Base-by-base conservation (phyloP, 2,113 vertebrate genomes). In the Chlorocebus sabaeus region DNA sequence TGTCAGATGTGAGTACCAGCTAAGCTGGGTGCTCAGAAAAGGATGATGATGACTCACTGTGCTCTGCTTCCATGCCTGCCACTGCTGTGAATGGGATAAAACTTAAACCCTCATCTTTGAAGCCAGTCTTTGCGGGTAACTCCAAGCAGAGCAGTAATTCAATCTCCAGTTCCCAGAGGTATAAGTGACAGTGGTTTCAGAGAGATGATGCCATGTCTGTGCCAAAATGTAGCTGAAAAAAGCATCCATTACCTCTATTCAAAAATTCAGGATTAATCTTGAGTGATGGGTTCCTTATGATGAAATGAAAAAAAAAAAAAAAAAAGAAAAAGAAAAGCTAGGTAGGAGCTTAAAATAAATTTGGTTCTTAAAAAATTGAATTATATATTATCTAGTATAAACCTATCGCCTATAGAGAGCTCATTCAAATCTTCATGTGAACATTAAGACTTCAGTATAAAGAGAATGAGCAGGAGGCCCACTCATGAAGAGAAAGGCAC, bases 41-140 rank as follows among this genome's bases (percentile, higher is more conserved):
- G 67, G 85, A 38, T 70, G 50, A 93, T 48, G 73, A 68, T 93
- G 90, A 94, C n/a, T 97, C 86, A 73, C 10, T 45, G 30, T 11
- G 27, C n/a, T 83, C 72, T 52, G 45, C 50, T 17, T 84, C 79
- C 45, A 3, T 40, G 81, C 73, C 85, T 72, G 45, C 72, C 76
- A 45, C 90, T 89, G 67, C 93, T 96, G 35, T 73, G 88, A 97
- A 79, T 92, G 90, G 76, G 72, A 70, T 80, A 59, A 95, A 91
- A 93, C 67, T 59, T 95, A 93, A 97, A 73, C 75, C 92, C 48
- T 94, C 72, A 57, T 89, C 96, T 98, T 95, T 96, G 97, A 97
- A 93, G 81, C 67, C 30, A 23, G 35, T 83, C 84, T 93, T 95
- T 95, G 52, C 1, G 64, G 80, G 14, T 81, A 88, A 90, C 55